Percentiles rank a stretch among this genome's conserved stretches.
These are phyloP conservation scores for Puntigrus tetrazona DNA, from an alignment of 2,113 vertebrate genomes.

Conservation along the genomic window DNA sequence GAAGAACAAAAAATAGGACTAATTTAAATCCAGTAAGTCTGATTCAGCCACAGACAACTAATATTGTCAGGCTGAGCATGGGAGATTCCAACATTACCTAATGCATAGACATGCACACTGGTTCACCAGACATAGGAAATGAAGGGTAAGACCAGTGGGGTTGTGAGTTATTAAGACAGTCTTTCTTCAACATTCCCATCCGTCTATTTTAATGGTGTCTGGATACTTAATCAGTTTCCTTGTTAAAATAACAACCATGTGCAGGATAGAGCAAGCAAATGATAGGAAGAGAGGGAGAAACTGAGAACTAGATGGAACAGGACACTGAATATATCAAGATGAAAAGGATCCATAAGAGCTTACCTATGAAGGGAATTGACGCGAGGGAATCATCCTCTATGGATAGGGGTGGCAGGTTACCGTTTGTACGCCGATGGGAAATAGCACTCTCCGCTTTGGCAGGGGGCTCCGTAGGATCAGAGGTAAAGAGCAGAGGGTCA, in stretches of 20 bases:
- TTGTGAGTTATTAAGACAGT: slow-evolving; percentile 31
- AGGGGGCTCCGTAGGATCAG: slow-evolving; percentile 61
- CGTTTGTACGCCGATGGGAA: slow-evolving; percentile 65
- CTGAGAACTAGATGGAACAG: not conserved
- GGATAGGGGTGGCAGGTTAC: slow-evolving; percentile 78
- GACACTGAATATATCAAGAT: not conserved
- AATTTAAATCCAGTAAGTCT: slow-evolving; percentile 39
- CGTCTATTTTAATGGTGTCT: slow-evolving; percentile 53
- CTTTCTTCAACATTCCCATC: slow-evolving; percentile 35
- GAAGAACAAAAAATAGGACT: slow-evolving; percentile 9
- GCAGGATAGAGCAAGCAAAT: not conserved
- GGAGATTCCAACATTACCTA: slow-evolving; percentile 55
- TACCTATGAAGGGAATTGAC: slow-evolving; percentile 97
- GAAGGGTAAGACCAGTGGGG: slow-evolving; percentile 48
- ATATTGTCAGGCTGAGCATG: slow-evolving; percentile 42
- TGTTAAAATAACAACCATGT: slow-evolving; percentile 14
- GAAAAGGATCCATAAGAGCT: slow-evolving; percentile 61
- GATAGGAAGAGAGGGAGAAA: not conserved
- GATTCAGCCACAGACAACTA: slow-evolving; percentile 55
- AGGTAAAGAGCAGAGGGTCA: slow-evolving; percentile 72
- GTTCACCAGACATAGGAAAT: slow-evolving; percentile 61
- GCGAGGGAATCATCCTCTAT: slow-evolving; percentile 90
- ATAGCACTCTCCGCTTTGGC: slow-evolving; percentile 42
- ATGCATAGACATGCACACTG: slow-evolving; percentile 47
- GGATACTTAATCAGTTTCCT: slow-evolving; percentile 20